Base-by-base conservation (phyloP, 1,140 invertebrate species). In the Cotesia glomerata region DNA sequence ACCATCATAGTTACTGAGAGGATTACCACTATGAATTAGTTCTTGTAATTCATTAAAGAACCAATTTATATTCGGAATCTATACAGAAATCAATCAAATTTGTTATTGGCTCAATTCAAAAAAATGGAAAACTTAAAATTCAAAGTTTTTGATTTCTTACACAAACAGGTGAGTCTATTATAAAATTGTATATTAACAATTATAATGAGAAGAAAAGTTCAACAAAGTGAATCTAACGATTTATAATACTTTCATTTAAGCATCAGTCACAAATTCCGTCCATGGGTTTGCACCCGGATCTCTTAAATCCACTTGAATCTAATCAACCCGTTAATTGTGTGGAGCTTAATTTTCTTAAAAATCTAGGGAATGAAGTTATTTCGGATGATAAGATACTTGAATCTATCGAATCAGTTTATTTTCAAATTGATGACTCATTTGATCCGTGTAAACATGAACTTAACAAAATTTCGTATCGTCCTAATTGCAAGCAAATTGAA, bases 311-410 rank as follows among this genome's bases (percentile, higher is more conserved):
- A 5, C 36, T 73, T 1, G 80, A 83, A 32, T 67, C 64, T 2
- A 75, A 83, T 35, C 81, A 77, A 65, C 51, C 52, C 0, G 78
- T 83, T 0, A 80, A 84, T n/a, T n/a, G n/a, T 5, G 52, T 73
- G 9, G 74, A 79, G n/a, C 82, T 81, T 0, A 79, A 85, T 54
- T 78, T 77, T 0, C 79, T 80, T 18, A 77, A 80, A 8, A 84
- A 83, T 0, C 81, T 79, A 2, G 71, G 87, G 78, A 80, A 76
- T 65, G 86, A 90, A 82, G 88, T 89, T 76, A 83, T 90, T 81
- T 88, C 91, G n/a, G 92, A 94, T 81, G 91, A 93, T 80, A 91
- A 94, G 79, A 91, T 94, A 58, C 84, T 95, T 18, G 91, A 93
- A 71, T 90, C 90, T 13, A 93, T 94, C 59, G 91, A 94, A 79